Evolutionary conservation across 2,113 vertebrate genomes (phyloP), one percentile per base, ranked within the genome.

Genomic region (Dascyllus trimaculatus): DNA sequence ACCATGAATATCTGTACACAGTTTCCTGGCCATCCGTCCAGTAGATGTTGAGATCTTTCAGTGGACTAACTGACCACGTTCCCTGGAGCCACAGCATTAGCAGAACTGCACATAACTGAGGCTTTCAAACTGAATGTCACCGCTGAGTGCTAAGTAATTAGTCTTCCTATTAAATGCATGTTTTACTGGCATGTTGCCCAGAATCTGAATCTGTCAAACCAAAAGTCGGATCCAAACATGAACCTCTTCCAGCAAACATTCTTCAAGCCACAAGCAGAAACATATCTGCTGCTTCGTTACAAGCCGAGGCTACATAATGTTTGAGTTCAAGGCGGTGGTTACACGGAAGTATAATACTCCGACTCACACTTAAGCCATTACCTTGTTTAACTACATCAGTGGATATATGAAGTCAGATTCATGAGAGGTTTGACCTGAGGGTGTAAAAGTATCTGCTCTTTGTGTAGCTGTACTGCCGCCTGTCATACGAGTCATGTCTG

Each of bases 401-500:
- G 64, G 63, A 53, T 43, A 32, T 21, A 35, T 67, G 38, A 81
- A 67, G 19, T 40, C 15, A 57, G 45, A 57, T 71, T 54, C 54
- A 13, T 15, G 61, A 66, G 70, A 68, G 15, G 32, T 78, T 53
- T 56, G 66, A 40, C 78, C 63, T 21, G 71, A 67, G 74, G 80
- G 24, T 71, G 64, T 63, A 80, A 82, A 65, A 49, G 52, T 49
- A 85, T 81, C 74, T 57, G 0, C 25, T 72, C 65, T 80, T 63
- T 73, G 66, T 67, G 40, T 68, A 57, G 71, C 54, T 40, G 35
- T 45, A 35, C 85, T 14, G 66, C 69, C 10, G 53, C 61, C 69
- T 70, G 72, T 79, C 63, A 65, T 1, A 49, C 52, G 72, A 84
- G 52, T 75, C 64, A 79, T 5, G 70, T 67, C 86, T 73, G 67